phyloP scores from a whole-genome alignment of 2,888 invertebrate genomes.

The Acanthosoma haemorrhoidale region DNA sequence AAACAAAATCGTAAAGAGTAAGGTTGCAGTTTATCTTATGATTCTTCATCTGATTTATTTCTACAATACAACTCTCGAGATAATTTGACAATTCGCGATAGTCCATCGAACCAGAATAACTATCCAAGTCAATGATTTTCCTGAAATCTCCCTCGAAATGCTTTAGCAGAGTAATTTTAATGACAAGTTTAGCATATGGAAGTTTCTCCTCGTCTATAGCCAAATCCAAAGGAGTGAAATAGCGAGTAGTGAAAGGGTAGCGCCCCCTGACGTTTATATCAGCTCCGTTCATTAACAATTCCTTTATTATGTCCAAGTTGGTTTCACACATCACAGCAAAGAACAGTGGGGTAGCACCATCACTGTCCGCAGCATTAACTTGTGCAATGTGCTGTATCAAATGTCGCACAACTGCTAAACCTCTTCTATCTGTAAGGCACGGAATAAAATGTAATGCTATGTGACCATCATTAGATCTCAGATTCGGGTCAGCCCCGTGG shows the following conservation, averaged over 20 bases:
- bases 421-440: not conserved
- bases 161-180: not conserved
- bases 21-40: not conserved
- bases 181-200: not conserved
- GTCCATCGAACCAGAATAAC: not conserved
- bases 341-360: not conserved
- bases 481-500: not conserved
- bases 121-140: not conserved
- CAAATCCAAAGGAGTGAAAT: not conserved
- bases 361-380: not conserved
- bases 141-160: not conserved
- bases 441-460: not conserved
- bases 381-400: not conserved
- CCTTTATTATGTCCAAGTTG: not conserved
- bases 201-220: not conserved
- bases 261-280: not conserved
- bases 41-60: not conserved
- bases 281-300: not conserved
- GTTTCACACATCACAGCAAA: constrained; percentile 5
- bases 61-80: not conserved
- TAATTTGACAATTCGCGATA: not conserved
- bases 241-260: not conserved
- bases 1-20: not conserved
- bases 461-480: not conserved
- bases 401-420: not conserved